These are phyloP conservation scores for Propithecus coquereli DNA, from an alignment of 2,113 vertebrate genomes.

Conservation along the genomic window DNA sequence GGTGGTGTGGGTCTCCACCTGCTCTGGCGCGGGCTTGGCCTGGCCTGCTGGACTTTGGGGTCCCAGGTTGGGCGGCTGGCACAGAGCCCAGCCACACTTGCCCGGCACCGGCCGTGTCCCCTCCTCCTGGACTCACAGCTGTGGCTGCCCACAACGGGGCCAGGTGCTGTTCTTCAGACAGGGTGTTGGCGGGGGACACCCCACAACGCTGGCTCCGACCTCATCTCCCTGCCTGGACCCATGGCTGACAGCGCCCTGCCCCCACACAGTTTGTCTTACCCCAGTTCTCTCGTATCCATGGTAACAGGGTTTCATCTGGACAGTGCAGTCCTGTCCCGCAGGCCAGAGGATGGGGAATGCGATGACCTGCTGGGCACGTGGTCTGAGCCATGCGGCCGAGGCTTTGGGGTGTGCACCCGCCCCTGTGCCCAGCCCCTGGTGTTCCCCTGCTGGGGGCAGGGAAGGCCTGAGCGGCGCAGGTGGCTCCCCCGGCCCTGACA, in stretches of 20 bases:
- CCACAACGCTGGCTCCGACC: accelerated
- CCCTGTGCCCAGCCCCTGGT: accelerated
- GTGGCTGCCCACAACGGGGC: accelerated
- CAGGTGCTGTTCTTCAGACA: not conserved
- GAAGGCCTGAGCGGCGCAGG: not conserved
- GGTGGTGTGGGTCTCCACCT: not conserved
- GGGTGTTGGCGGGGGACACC: too few relatives aligned
- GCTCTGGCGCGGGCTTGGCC: not conserved
- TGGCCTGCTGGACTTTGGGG: accelerated
- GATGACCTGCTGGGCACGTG: not conserved
- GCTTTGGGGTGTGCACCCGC: not conserved
- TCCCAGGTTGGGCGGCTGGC: not conserved
- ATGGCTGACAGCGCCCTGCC: not conserved
- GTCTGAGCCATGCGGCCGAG: not conserved
- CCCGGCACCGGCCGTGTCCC: accelerated
- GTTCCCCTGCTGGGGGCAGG: not conserved
- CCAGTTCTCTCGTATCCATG: not conserved
- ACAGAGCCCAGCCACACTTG: accelerated
- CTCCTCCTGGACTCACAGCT: too few relatives aligned
- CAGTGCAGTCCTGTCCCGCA: not conserved
- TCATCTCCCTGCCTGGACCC: not conserved
- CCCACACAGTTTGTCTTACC: not conserved
- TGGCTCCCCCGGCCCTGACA: not conserved
- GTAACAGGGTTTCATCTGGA: not conserved
- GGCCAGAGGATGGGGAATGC: not conserved